phyloP scores from a whole-genome alignment of 2,888 invertebrate species.

The Schrankia costaestrigalis region DNA sequence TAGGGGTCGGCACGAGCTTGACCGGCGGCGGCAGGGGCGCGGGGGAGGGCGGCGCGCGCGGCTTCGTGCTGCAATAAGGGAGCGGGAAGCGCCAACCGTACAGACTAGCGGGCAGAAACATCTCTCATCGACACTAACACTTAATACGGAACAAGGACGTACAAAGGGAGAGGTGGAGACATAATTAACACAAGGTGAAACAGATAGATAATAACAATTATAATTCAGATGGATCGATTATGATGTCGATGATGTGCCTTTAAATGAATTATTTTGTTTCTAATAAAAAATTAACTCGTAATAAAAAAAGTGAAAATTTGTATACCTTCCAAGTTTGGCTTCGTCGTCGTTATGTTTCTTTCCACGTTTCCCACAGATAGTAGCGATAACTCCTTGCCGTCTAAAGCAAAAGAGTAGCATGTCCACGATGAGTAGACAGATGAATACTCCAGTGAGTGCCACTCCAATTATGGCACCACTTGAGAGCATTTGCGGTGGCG shows the following conservation, averaged over 20 bases:
- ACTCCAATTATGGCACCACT: slow-evolving; percentile 91
- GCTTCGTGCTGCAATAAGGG: slow-evolving; percentile 96
- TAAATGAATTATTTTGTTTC: background rate
- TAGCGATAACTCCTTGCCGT: slow-evolving; percentile 85
- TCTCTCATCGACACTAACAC: slow-evolving; percentile 79
- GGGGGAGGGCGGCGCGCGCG: slow-evolving; percentile 89
- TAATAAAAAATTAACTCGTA: background rate
- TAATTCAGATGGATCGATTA: slow-evolving; percentile 35
- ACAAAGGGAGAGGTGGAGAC: slow-evolving; percentile 29
- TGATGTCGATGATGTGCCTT: slow-evolving; percentile 59
- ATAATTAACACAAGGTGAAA: slow-evolving; percentile 34
- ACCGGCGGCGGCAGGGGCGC: slow-evolving; percentile 89
- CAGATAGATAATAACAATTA: slow-evolving; percentile 35
- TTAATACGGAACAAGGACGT: slow-evolving; percentile 39
- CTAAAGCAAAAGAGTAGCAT: slow-evolving; percentile 88
- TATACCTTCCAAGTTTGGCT: slow-evolving; percentile 92
- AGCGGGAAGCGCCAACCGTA: slow-evolving; percentile 98
- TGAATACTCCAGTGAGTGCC: slow-evolving; percentile 89
- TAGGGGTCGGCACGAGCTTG: slow-evolving; percentile 86
- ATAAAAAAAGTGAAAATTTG: background rate
- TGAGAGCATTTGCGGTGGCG: slow-evolving; percentile 80
- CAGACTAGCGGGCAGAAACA: slow-evolving; percentile 87
- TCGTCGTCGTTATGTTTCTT: slow-evolving; percentile 89
- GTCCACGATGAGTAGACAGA: slow-evolving; percentile 91
- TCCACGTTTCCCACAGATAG: slow-evolving; percentile 83